phyloP scores from a whole-genome alignment of 1,140 invertebrate genomes.

The Eupristina koningsbergeri region DNA sequence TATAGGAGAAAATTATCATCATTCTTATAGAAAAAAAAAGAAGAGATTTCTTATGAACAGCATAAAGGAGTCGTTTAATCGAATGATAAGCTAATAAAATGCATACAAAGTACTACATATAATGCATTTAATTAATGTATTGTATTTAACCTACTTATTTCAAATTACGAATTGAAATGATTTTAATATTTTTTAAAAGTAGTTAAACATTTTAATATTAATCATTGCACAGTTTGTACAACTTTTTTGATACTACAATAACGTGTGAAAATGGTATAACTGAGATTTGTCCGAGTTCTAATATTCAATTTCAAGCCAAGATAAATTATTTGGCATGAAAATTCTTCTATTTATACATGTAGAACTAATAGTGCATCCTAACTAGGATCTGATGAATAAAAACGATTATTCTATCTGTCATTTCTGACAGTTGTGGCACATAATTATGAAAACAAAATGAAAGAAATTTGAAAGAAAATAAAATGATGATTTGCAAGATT shows the following conservation, averaged over 20 bases:
- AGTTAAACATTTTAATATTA: too few species aligned
- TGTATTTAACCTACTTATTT: neutral
- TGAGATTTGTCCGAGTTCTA: neutral
- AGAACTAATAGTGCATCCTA: neutral
- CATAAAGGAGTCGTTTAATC: too few species aligned
- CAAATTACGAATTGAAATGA: neutral
- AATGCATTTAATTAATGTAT: too few species aligned
- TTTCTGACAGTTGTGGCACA: neutral
- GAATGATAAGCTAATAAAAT: too few species aligned
- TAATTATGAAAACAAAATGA: slow-evolving; percentile 1
- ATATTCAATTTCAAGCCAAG: neutral
- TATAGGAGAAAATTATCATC: neutral
- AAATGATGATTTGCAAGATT: neutral
- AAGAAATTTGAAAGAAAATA: slow-evolving; percentile 22
- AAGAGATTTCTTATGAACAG: neutral
- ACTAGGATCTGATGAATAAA: neutral
- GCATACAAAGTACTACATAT: too few species aligned
- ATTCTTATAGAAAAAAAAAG: neutral
- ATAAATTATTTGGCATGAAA: slow-evolving; percentile 1
- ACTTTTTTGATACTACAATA: neutral
- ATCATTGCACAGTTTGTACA: too few species aligned
- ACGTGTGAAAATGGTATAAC: neutral
- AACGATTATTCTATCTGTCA: neutral
- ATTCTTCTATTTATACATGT: neutral
- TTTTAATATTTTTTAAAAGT: neutral